Percentiles rank a stretch among this genome's conserved stretches.
Evolutionary conservation across 30 jellyfish, hydroid and myxozoan genomes (phyloP).

Genomic region (Haliclystus octoradiatus): DNA sequence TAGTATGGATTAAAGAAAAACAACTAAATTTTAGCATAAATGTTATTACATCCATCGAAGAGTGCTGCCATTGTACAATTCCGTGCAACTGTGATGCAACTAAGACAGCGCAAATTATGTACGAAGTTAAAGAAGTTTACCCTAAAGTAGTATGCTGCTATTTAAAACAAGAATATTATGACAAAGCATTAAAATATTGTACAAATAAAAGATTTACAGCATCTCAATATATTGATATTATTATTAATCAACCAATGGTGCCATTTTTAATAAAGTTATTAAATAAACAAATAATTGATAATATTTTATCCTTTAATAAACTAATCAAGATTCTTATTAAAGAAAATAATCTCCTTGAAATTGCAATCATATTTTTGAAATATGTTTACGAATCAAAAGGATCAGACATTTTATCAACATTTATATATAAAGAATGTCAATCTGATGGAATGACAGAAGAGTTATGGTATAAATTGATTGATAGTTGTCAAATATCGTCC

Average conservation of each 20-base stretch:
- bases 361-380: conserved; percentile 13
- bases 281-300: conserved; percentile 9
- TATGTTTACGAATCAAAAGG: background rate
- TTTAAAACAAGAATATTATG: background rate
- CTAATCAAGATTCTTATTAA: conserved; percentile 16
- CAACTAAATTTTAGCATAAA: background rate
- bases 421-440: conserved; percentile 32
- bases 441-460: conserved; percentile 33
- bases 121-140: background rate
- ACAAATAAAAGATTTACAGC: background rate
- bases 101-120: background rate
- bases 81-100: background rate
- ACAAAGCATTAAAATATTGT: background rate
- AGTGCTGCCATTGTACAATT: background rate
- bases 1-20: too few species aligned
- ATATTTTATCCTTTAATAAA: conserved; percentile 26
- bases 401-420: conserved; percentile 7
- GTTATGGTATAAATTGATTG: conserved; percentile 39
- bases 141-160: background rate
- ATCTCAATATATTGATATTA: background rate
- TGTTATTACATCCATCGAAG: background rate
- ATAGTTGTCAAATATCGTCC: conserved; percentile 12
- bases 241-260: background rate
- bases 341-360: background rate
- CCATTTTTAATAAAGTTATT: too few species aligned